These are phyloP conservation scores for Coregonus suidteri DNA, from an alignment of 2,797 vertebrate genomes.

Conservation along the genomic window DNA sequence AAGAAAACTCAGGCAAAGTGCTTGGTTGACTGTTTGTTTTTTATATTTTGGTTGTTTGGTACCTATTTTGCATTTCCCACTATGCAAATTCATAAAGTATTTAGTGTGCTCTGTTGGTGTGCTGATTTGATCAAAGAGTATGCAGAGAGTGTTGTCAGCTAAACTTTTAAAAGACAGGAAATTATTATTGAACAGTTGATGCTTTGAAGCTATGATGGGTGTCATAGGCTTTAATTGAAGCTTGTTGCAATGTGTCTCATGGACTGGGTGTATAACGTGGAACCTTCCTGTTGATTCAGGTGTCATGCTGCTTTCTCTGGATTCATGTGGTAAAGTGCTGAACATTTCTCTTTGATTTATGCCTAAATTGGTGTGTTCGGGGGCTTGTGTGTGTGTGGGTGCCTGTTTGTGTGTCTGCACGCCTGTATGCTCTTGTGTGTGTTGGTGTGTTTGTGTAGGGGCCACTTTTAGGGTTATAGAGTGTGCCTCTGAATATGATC, in stretches of 20 bases:
- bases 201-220: neutral
- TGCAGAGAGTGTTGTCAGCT: constrained; percentile 3
- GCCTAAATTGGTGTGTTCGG: neutral
- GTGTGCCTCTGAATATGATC: neutral
- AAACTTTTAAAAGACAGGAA: neutral
- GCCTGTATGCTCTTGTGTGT: no score
- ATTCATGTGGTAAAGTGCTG: constrained; percentile 42
- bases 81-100: neutral
- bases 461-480: neutral
- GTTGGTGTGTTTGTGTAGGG: constrained; percentile 10
- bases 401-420: neutral
- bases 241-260: constrained; percentile 37
- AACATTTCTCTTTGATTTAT: constrained; percentile 38
- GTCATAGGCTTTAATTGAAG: neutral
- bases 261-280: no score
- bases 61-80: constrained; percentile 9
- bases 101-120: neutral
- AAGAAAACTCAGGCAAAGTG: neutral
- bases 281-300: constrained; percentile 66
- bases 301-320: constrained; percentile 53
- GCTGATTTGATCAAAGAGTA: neutral
- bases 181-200: neutral
- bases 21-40: constrained; percentile 2
- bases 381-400: constrained; percentile 33
- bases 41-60: neutral